Conservation (phyloP, 2,888 invertebrate species). For the Tricholauxania praeusta region DNA sequence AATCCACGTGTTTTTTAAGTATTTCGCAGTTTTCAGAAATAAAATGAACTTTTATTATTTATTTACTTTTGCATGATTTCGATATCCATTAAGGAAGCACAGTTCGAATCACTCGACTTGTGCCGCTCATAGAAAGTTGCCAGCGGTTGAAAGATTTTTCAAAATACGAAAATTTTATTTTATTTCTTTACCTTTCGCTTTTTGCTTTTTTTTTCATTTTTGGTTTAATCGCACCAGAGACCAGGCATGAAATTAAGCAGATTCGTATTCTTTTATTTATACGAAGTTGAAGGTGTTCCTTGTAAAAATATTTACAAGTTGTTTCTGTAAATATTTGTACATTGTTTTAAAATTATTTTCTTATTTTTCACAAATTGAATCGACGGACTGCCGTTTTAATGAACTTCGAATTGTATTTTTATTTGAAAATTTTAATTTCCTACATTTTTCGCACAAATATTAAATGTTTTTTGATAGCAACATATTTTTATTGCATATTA, state of each 20-base stretch:
- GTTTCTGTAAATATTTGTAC: constrained; percentile 37
- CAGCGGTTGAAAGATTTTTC: background rate
- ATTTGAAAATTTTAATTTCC: background rate
- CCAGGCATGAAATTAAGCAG: constrained; percentile 17
- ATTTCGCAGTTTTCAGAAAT: background rate
- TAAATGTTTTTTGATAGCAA: background rate
- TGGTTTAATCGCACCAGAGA: background rate
- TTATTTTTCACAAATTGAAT: constrained; percentile 10
- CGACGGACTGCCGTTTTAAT: background rate
- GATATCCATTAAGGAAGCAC: background rate
- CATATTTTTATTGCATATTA: no score
- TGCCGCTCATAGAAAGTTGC: background rate
- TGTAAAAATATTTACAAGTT: constrained; percentile 40
- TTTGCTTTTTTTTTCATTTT: background rate
- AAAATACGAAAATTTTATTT: constrained; percentile 19
- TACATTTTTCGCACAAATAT: background rate
- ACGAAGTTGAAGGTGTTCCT: constrained; percentile 31
- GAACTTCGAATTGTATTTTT: constrained; percentile 14
- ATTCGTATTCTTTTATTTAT: constrained; percentile 19
- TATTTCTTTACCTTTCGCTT: background rate
- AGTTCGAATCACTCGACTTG: background rate
- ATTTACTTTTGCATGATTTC: background rate
- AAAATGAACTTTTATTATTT: background rate
- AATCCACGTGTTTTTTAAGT: background rate
- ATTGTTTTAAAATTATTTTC: constrained; percentile 13